Conservation (phyloP, 2,888 invertebrate genomes). For the Melinaea marsaeus region DNA sequence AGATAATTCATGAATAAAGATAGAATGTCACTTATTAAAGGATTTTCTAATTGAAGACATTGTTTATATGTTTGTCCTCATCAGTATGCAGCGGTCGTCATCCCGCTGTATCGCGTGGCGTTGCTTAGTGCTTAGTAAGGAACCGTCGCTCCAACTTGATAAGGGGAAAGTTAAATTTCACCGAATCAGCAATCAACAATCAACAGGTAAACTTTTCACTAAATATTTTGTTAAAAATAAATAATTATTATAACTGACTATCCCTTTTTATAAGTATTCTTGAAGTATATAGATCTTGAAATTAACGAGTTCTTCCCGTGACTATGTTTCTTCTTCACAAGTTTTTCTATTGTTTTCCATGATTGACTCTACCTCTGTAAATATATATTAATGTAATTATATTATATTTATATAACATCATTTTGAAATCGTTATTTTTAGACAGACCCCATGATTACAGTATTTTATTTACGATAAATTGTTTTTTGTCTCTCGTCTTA, state of each 20-base stretch:
- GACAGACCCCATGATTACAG: too few relatives aligned
- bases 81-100: conserved; percentile 55
- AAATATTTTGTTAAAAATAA: background rate
- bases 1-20: background rate
- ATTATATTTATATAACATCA: too few relatives aligned
- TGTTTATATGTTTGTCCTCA: conserved; percentile 31
- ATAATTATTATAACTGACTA: background rate
- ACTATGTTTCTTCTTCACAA: too few relatives aligned
- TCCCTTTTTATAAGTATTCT: too few relatives aligned
- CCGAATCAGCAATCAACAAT: conserved; percentile 43
- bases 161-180: conserved; percentile 66
- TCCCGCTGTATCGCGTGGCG: conserved; percentile 52
- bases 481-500: too few relatives aligned
- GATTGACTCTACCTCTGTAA: too few relatives aligned
- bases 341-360: too few relatives aligned
- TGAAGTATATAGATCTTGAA: too few relatives aligned
- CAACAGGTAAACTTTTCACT: conserved; percentile 12
- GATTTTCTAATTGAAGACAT: conserved; percentile 27
- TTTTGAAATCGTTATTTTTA: too few relatives aligned
- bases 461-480: too few relatives aligned
- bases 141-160: conserved; percentile 56
- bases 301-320: too few relatives aligned
- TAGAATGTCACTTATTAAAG: conserved; percentile 22
- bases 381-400: too few relatives aligned
- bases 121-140: conserved; percentile 45